Percentiles rank a stretch among this genome's conserved stretches.
Conservation (phyloP, 2,888 invertebrate genomes). For the Helobdella robusta region DNA sequence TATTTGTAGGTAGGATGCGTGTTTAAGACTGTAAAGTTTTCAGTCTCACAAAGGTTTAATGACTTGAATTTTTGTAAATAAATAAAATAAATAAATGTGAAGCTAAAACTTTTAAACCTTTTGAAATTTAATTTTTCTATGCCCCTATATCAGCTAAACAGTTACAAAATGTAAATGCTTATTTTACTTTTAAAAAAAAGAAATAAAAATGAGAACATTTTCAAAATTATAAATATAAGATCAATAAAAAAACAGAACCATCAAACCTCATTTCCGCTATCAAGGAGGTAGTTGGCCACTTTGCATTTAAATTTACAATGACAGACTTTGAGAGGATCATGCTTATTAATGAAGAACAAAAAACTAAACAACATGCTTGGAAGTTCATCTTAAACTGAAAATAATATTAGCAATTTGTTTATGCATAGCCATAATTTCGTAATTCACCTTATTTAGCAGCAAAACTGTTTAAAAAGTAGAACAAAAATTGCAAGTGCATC, state of each 20-base stretch:
- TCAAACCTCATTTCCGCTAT: constrained; percentile 79
- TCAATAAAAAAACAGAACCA: not conserved
- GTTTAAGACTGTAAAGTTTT: not conserved
- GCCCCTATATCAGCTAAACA: too few relatives aligned
- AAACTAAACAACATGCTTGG: too few relatives aligned
- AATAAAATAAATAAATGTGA: not conserved
- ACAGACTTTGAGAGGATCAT: constrained; percentile 38
- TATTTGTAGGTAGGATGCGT: too few relatives aligned
- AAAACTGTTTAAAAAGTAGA: too few relatives aligned
- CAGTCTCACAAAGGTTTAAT: not conserved
- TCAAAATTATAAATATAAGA: not conserved
- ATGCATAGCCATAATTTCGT: too few relatives aligned
- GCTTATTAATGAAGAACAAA: too few relatives aligned
- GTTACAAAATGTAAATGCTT: too few relatives aligned
- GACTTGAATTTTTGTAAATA: not conserved
- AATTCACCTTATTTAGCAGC: too few relatives aligned
- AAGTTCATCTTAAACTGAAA: too few relatives aligned
- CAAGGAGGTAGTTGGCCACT: constrained; percentile 86
- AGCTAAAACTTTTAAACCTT: not conserved
- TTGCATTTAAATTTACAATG: constrained; percentile 67
- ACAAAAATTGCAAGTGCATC: too few relatives aligned
- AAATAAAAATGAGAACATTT: not conserved
- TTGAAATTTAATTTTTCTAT: too few relatives aligned
- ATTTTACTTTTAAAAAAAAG: constrained; percentile 30
- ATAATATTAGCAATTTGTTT: too few relatives aligned